Evolutionary conservation across 2,888 invertebrate species (phyloP).

Genomic region (Habrosyne pyritoides): DNA sequence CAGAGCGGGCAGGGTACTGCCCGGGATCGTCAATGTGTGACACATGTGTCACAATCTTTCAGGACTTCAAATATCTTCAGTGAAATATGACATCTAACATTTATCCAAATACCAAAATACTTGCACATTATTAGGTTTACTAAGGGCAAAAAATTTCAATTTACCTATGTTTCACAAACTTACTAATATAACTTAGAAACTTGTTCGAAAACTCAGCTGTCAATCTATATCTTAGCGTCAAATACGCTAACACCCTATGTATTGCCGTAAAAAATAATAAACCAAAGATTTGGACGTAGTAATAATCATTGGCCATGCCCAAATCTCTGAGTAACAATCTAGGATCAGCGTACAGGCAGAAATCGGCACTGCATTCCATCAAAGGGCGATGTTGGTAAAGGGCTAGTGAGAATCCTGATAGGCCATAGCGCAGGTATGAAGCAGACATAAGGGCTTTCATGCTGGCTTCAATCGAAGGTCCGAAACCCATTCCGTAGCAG

Average conservation of each 20-base stretch:
- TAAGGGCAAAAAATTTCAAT: too few relatives aligned
- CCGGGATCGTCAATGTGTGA: too few relatives aligned
- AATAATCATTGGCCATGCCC: slow-evolving; percentile 81
- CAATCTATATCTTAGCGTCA: slow-evolving; percentile 83
- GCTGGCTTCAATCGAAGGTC: slow-evolving; percentile 73
- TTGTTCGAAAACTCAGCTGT: slow-evolving; percentile 82
- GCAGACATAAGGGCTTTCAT: slow-evolving; percentile 83
- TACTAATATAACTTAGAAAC: slow-evolving; percentile 80
- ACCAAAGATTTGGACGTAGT: slow-evolving; percentile 81
- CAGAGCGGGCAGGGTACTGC: too few relatives aligned
- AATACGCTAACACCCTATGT: slow-evolving; percentile 80
- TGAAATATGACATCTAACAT: too few relatives aligned
- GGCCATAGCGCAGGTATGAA: slow-evolving; percentile 87
- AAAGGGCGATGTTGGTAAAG: slow-evolving; percentile 84
- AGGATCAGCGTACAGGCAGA: slow-evolving; percentile 84
- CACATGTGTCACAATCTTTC: too few relatives aligned
- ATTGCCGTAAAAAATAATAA: slow-evolving; percentile 82
- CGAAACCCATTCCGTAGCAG: slow-evolving; percentile 86
- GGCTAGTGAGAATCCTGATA: slow-evolving; percentile 84
- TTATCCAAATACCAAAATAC: too few relatives aligned
- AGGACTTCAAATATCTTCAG: too few relatives aligned
- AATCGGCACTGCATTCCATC: slow-evolving; percentile 84
- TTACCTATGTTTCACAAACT: slow-evolving; percentile 80
- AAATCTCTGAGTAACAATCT: slow-evolving; percentile 85
- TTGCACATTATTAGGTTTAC: too few relatives aligned